Conservation (phyloP, 2,888 invertebrate genomes). For the Rhodophaea formosa region DNA sequence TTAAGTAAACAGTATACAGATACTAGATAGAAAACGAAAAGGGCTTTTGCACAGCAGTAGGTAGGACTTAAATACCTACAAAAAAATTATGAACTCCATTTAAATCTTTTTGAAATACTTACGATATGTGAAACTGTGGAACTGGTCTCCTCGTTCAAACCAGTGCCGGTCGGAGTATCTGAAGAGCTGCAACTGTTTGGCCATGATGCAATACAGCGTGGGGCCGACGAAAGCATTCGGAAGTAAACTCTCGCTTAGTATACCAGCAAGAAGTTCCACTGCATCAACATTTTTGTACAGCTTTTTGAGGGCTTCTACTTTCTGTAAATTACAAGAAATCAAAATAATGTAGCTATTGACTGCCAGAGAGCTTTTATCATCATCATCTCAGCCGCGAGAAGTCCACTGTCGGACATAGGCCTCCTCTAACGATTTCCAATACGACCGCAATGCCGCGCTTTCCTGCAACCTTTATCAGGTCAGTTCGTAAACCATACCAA, state of each 20-base stretch:
- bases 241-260: constrained; percentile 54
- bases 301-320: constrained; percentile 52
- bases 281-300: constrained; percentile 56
- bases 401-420: no score
- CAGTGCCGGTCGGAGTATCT: constrained; percentile 60
- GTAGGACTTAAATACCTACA: background rate
- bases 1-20: no score
- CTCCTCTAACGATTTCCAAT: no score
- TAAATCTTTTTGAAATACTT: constrained; percentile 27
- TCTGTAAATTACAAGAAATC: constrained; percentile 39
- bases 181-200: constrained; percentile 53
- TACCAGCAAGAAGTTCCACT: constrained; percentile 57
- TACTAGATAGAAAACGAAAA: no score
- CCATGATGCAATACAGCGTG: constrained; percentile 60
- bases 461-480: no score
- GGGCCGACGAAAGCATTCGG: constrained; percentile 52
- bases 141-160: constrained; percentile 63
- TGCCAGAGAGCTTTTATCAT: no score
- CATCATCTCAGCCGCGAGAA: no score
- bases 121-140: constrained; percentile 58
- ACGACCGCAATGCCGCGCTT: no score
- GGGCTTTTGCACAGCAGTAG: no score
- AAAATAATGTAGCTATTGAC: background rate
- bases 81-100: no score
- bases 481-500: no score